These are phyloP conservation scores for Poecile montanus DNA, from an alignment of 2,797 vertebrate species.

Conservation along the genomic window DNA sequence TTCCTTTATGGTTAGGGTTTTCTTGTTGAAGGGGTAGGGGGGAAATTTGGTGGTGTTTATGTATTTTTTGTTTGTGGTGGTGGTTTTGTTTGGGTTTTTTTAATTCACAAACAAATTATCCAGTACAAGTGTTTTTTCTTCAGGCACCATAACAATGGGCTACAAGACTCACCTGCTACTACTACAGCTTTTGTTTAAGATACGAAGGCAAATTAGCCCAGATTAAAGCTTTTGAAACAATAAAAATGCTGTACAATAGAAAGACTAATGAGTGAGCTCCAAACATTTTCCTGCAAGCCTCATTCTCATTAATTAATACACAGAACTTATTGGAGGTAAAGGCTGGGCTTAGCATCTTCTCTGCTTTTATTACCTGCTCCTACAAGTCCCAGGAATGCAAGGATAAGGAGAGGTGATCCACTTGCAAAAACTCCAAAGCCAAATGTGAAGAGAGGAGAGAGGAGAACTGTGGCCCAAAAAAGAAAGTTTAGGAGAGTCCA, in stretches of 20 bases:
- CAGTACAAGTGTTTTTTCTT: background rate
- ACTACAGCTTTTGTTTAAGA: background rate
- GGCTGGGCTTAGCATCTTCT: background rate
- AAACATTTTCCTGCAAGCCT: background rate
- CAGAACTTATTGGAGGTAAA: background rate
- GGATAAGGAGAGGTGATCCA: slow-evolving; percentile 94
- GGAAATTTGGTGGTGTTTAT: background rate
- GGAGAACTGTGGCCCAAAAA: slow-evolving; percentile 93
- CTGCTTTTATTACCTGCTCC: slow-evolving; percentile 83
- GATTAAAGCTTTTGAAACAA: background rate
- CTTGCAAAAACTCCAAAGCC: slow-evolving; percentile 92
- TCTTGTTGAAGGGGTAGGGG: accelerated
- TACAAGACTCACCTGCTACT: background rate
- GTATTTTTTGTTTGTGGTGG: background rate
- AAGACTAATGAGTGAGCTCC: background rate
- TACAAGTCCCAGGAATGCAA: slow-evolving; percentile 91
- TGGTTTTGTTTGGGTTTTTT: background rate
- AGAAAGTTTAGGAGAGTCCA: slow-evolving; percentile 97
- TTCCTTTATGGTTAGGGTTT: accelerated
- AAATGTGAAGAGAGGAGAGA: slow-evolving; percentile 95
- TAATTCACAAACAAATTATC: background rate
- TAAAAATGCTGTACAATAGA: background rate
- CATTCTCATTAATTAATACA: background rate
- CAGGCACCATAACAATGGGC: background rate
- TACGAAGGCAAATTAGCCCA: background rate